Percentiles rank a stretch among this genome's conserved stretches.
Conservation (phyloP, 2,888 invertebrate genomes). For the Leucozona laternaria region DNA sequence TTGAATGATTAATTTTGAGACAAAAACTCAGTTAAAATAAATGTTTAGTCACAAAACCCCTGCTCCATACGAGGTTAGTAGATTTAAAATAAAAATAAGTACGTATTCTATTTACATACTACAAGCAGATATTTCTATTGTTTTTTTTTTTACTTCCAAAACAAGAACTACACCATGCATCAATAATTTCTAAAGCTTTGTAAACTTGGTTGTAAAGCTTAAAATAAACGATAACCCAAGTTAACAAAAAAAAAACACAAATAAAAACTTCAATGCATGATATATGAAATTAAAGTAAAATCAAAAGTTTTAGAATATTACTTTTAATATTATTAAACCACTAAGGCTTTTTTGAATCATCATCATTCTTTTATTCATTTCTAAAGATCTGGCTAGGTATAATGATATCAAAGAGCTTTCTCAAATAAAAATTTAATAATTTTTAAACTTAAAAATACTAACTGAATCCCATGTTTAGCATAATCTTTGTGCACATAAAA, state of each 20-base stretch:
- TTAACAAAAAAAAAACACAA: neutral
- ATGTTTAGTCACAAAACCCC: conserved; percentile 3
- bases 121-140: conserved; percentile 1
- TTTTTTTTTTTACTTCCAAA: neutral
- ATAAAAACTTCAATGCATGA: neutral
- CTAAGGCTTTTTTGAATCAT: neutral
- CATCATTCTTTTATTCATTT: neutral
- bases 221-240: neutral
- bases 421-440: neutral
- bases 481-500: too few species aligned
- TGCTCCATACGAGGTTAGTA: conserved; percentile 34
- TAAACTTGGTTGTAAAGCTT: neutral
- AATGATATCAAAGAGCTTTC: neutral
- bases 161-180: neutral
- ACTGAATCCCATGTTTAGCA: neutral
- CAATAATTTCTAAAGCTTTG: neutral
- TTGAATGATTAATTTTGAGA: conserved; percentile 26
- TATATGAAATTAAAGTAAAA: neutral
- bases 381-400: neutral
- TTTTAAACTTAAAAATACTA: neutral
- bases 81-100: conserved; percentile 20
- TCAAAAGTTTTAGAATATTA: neutral
- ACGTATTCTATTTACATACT: conserved; percentile 1
- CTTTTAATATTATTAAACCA: neutral
- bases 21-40: conserved; percentile 9